Conservation (phyloP, 2,797 vertebrate species). For the Crocidura indochinensis region DNA sequence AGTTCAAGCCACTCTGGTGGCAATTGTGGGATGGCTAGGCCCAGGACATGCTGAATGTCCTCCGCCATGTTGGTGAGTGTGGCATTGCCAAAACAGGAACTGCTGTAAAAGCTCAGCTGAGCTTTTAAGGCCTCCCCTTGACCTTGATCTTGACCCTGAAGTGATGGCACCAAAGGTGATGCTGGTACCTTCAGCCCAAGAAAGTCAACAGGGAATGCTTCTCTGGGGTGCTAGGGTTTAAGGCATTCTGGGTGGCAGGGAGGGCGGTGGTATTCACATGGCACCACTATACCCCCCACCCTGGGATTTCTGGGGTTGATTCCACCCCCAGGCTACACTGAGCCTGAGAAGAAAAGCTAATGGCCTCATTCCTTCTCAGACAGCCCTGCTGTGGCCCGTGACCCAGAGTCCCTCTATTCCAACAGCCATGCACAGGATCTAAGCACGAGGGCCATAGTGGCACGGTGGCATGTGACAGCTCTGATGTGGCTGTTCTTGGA, state of each 20-base stretch:
- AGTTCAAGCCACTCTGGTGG: background rate
- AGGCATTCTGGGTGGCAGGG: background rate
- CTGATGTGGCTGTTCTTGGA: constrained; percentile 41
- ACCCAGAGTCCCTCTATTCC: background rate
- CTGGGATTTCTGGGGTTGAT: fast-evolving
- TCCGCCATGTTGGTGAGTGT: too few relatives aligned
- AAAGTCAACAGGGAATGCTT: background rate
- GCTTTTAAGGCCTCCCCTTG: fast-evolving
- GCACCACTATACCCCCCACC: too few relatives aligned
- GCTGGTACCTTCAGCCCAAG: background rate
- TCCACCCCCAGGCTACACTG: background rate
- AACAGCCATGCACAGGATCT: fast-evolving
- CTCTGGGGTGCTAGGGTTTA: background rate
- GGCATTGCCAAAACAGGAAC: too few relatives aligned
- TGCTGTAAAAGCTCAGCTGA: background rate
- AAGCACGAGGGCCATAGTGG: background rate
- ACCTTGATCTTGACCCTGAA: background rate
- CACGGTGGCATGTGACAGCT: background rate
- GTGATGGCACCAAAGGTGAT: background rate
- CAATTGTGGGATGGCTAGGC: background rate
- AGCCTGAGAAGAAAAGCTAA: background rate
- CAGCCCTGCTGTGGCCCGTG: background rate
- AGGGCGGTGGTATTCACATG: fast-evolving
- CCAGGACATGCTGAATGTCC: fast-evolving
- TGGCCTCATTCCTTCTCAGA: background rate